A percentile compares a stretch with the other conserved stretches of the same genome.
Conservation (phyloP, 2,888 invertebrate species). For the Ormia ochracea region DNA sequence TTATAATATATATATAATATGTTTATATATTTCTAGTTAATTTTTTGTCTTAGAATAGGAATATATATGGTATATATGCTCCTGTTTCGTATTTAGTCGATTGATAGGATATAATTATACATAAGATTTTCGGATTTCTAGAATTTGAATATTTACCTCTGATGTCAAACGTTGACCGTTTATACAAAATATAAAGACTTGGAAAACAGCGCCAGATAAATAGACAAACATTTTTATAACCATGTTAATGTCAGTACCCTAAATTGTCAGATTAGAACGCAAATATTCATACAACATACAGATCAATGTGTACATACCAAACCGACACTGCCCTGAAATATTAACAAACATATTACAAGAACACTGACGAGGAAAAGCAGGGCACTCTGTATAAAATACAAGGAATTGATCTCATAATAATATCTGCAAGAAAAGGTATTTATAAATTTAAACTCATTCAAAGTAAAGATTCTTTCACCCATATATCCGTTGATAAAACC, state of each 20-base stretch:
- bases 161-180: constrained; percentile 63
- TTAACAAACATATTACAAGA: constrained; percentile 69
- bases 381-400: constrained; percentile 63
- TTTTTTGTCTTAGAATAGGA: too few species aligned
- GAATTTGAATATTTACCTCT: constrained; percentile 55
- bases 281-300: background rate
- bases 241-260: constrained; percentile 35
- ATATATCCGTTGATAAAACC: constrained; percentile 44
- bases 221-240: constrained; percentile 59
- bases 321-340: constrained; percentile 68
- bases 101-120: too few species aligned
- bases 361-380: constrained; percentile 67
- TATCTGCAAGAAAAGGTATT: constrained; percentile 19
- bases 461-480: constrained; percentile 3
- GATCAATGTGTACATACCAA: constrained; percentile 61
- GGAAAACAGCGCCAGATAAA: constrained; percentile 57
- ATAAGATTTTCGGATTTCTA: too few species aligned
- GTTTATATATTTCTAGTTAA: too few species aligned
- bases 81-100: too few species aligned
- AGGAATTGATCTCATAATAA: constrained; percentile 38
- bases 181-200: constrained; percentile 62
- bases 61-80: too few species aligned
- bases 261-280: too few species aligned
- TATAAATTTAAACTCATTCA: background rate
- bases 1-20: too few species aligned